These are phyloP conservation scores for Semnopithecus entellus DNA, from an alignment of 2,113 vertebrate genomes.

Conservation along the genomic window DNA sequence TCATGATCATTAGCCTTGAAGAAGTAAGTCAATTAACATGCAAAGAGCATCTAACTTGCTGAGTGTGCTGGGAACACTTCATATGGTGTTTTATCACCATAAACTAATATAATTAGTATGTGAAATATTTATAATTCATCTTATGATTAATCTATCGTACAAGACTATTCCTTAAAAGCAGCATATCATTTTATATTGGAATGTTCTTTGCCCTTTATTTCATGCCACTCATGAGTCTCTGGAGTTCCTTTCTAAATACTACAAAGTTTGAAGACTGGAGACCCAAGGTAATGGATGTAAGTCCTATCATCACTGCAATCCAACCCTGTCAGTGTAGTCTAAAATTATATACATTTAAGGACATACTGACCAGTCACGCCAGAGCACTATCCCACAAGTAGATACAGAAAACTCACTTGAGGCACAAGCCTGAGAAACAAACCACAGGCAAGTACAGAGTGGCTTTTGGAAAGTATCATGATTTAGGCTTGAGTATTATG, in stretches of 20 bases:
- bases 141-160: conserved; percentile 71
- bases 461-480: not conserved
- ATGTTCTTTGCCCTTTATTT: conserved; percentile 54
- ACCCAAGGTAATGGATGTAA: not conserved
- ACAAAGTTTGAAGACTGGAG: conserved; percentile 18
- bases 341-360: not conserved
- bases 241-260: conserved; percentile 31
- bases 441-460: not conserved
- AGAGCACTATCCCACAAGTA: not conserved
- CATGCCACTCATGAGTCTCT: conserved; percentile 30
- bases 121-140: conserved; percentile 76
- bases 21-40: conserved; percentile 69
- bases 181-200: conserved; percentile 45
- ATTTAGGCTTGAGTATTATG: conserved; percentile 7
- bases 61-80: conserved; percentile 74
- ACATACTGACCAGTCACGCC: not conserved
- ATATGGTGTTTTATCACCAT: conserved; percentile 72
- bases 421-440: not conserved
- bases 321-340: not conserved
- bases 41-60: conserved; percentile 61
- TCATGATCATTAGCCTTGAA: conserved; percentile 55
- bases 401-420: not conserved
- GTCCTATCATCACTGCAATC: not conserved
- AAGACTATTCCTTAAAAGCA: conserved; percentile 61
- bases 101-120: conserved; percentile 78